Base-by-base conservation (phyloP, 2,113 vertebrate species). In the Leptocoma aspasia region DNA sequence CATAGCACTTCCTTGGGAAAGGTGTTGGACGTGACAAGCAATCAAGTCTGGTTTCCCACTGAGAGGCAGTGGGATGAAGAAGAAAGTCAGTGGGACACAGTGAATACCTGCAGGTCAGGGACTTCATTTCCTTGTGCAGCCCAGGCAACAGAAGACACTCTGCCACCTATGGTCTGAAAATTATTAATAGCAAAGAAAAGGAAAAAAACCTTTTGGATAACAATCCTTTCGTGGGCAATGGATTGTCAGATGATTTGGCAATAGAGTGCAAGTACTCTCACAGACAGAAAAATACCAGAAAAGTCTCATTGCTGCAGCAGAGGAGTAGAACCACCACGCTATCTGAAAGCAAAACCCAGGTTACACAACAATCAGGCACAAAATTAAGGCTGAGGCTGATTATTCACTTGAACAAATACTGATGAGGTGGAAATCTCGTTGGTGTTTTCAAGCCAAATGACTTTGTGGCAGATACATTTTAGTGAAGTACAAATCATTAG, bases 381-480 rank as follows among this genome's bases (percentile, higher is more conserved):
- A 54, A 47, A 63, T 52, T 88, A 78, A 94, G 56, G 21, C 28
- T 70, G 37, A 89, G 39, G 15, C 42, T 73, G 47, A 86, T 89
- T 92, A 89, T 89, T 93, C 80, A 81, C 44, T 86, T 66, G 64
- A 89, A 90, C 35, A 96, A 73, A 89, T 73, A 83, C 31, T 68
- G 52, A 78, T 49, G 52, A 70, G 30, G 56, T 89, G 80, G 68
- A 90, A 95, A 95, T 77, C 59, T 35, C 41, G 7, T 64, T 7
- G 15, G 49, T 37, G 27, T 45, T 95, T 92, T 80, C 64, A 92
- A 92, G 64, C 47, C 86, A 89, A 94, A 78, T 59, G 44, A 60
- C 13, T 92, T 87, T 54, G 77, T 92, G 81, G 41, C 77, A 72
- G 31, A 73, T 65, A 57, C 3, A 24, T 83, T 92, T 92, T 37